A percentile compares a stretch with the other conserved stretches of the same genome.
Conservation (phyloP, 2,888 invertebrate species). For the Rhabditoides inermis region DNA sequence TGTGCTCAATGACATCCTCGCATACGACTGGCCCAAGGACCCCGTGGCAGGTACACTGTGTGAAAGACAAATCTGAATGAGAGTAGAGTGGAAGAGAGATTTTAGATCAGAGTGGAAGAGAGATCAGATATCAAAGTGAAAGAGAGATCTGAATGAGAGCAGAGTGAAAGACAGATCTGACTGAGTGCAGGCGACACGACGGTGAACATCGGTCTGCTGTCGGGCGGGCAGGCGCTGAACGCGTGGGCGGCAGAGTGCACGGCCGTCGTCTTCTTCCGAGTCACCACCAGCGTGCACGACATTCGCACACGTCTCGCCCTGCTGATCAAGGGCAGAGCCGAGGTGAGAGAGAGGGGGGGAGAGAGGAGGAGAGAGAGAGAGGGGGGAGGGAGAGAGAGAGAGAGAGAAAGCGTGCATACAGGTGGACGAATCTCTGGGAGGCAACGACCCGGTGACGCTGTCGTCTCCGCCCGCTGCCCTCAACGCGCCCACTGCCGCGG, state of each 20-base stretch:
- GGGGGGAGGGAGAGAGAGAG: background rate
- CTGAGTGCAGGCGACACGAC: conserved; percentile 39
- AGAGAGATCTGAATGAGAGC: too few species aligned
- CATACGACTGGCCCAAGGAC: conserved; percentile 36
- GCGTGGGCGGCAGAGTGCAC: conserved; percentile 39
- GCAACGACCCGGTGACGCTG: conserved; percentile 26
- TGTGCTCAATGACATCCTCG: conserved; percentile 33
- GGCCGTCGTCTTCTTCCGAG: conserved; percentile 34
- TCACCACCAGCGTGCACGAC: conserved; percentile 25
- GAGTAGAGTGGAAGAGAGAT: too few species aligned
- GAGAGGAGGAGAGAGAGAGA: background rate
- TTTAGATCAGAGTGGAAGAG: too few species aligned
- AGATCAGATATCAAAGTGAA: too few species aligned
- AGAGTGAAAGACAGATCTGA: too few species aligned
- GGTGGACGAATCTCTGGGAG: conserved; percentile 12
- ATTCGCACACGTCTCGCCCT: conserved; percentile 9
- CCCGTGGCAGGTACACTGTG: too few species aligned
- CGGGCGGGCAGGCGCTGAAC: conserved; percentile 47
- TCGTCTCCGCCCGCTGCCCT: conserved; percentile 17
- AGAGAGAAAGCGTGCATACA: background rate
- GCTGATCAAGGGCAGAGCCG: conserved; percentile 18
- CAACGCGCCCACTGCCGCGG: conserved; percentile 9
- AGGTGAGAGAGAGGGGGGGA: conserved; percentile 2
- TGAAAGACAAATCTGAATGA: too few species aligned
- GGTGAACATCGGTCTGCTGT: conserved; percentile 40